Conservation (phyloP, 2,888 invertebrate genomes). For the Trissolcus brochymenae region DNA sequence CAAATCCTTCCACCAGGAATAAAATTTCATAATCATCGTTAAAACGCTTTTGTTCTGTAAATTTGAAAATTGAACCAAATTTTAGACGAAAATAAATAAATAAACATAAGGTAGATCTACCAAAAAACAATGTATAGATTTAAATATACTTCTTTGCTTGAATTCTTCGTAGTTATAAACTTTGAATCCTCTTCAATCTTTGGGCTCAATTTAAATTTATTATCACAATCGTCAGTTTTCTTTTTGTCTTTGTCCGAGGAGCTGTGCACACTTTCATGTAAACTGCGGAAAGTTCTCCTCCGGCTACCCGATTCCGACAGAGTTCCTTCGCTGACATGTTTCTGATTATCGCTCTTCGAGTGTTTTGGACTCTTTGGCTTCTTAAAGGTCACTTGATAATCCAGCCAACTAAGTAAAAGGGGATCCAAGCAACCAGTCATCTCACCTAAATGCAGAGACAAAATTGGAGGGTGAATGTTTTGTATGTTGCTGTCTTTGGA, state of each 20-base stretch:
- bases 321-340: constrained; percentile 64
- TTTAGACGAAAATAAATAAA: no score
- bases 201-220: constrained; percentile 64
- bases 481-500: constrained; percentile 68
- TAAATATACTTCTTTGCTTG: background rate
- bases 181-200: constrained; percentile 60
- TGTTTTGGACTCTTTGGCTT: constrained; percentile 61
- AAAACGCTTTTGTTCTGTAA: constrained; percentile 63
- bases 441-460: constrained; percentile 78
- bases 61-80: background rate
- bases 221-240: constrained; percentile 61
- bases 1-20: constrained; percentile 78
- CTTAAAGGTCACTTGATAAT: constrained; percentile 77
- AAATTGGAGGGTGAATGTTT: constrained; percentile 75
- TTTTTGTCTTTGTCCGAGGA: constrained; percentile 73
- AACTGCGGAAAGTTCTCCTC: constrained; percentile 68
- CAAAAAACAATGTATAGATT: no score
- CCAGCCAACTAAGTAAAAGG: constrained; percentile 81
- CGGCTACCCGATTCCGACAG: constrained; percentile 69
- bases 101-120: no score
- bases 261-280: constrained; percentile 74
- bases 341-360: constrained; percentile 60
- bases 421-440: constrained; percentile 81
- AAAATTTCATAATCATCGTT: constrained; percentile 75
- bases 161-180: no score